Conservation (phyloP, 2,113 vertebrate genomes). For the Sardina pilchardus region DNA sequence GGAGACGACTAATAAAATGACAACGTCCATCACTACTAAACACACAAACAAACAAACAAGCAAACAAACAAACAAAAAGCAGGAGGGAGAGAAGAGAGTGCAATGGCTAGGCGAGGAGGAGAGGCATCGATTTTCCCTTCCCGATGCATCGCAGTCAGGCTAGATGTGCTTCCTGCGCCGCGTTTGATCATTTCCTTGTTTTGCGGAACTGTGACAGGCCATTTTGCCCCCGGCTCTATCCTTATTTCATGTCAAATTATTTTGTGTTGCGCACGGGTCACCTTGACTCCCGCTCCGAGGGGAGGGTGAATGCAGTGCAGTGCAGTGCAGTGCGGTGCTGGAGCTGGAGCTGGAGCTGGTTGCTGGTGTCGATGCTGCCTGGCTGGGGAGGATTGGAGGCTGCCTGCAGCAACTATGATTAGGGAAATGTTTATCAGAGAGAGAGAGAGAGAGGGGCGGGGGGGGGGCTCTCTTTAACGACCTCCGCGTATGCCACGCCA, state of each 20-base stretch:
- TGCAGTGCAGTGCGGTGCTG: background rate
- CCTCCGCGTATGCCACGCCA: slow-evolving; percentile 60
- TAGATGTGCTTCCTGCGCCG: slow-evolving; percentile 64
- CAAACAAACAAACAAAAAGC: background rate
- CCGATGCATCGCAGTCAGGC: slow-evolving; percentile 50
- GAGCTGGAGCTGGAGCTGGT: background rate
- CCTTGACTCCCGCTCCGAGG: slow-evolving; percentile 58
- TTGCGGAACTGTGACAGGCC: slow-evolving; percentile 60
- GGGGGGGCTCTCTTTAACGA: slow-evolving; percentile 57
- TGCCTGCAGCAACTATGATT: slow-evolving; percentile 70
- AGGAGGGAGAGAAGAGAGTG: background rate
- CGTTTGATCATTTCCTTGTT: slow-evolving; percentile 66
- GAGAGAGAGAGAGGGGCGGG: slow-evolving; percentile 53
- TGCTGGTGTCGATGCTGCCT: background rate
- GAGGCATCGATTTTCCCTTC: slow-evolving; percentile 50
- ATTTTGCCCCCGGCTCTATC: slow-evolving; percentile 68
- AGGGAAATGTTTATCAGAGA: slow-evolving; percentile 74
- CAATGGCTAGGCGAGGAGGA: background rate
- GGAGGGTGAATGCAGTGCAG: slow-evolving; percentile 32
- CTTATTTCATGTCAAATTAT: slow-evolving; percentile 71
- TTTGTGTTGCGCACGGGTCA: slow-evolving; percentile 67
- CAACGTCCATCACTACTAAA: background rate
- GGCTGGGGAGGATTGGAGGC: slow-evolving; percentile 29
- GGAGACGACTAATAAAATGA: background rate
- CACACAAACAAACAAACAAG: background rate